Conservation (phyloP, 2,113 vertebrate genomes). For the Bufo bufo region DNA sequence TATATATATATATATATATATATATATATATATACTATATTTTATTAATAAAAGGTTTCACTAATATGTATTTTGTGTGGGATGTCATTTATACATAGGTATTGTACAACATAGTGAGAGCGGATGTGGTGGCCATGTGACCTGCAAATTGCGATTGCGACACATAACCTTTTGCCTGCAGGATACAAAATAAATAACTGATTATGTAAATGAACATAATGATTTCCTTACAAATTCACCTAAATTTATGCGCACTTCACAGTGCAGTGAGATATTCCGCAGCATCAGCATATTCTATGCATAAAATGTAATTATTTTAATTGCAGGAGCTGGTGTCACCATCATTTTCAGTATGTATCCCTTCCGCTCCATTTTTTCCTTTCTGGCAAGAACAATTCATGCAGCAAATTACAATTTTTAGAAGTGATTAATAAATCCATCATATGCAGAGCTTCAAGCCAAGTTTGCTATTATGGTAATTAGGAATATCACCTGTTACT, state of each 20-base stretch:
- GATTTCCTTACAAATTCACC: neutral
- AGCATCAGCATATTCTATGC: slow-evolving; percentile 47
- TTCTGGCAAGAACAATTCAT: slow-evolving; percentile 51
- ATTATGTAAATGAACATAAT: neutral
- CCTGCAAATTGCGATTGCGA: neutral
- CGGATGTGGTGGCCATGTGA: too few species aligned
- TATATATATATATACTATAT: too few species aligned
- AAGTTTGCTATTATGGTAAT: slow-evolving; percentile 57
- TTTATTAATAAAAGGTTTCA: too few species aligned
- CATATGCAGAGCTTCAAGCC: slow-evolving; percentile 52
- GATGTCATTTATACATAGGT: too few species aligned
- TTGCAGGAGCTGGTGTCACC: slow-evolving; percentile 34
- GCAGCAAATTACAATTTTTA: slow-evolving; percentile 55
- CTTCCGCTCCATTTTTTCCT: slow-evolving; percentile 5
- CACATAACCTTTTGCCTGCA: neutral
- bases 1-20: too few species aligned
- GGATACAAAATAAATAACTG: neutral
- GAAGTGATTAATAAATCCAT: slow-evolving; percentile 57
- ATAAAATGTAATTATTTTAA: slow-evolving; percentile 57
- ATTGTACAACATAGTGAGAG: too few species aligned
- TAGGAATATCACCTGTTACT: slow-evolving; percentile 50
- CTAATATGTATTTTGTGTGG: too few species aligned
- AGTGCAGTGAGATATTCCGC: slow-evolving; percentile 21
- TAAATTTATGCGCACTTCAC: slow-evolving; percentile 13
- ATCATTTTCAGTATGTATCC: slow-evolving; percentile 40